A percentile compares a stretch with the other conserved stretches of the same genome.
These are phyloP conservation scores for Peromyscus polionotus DNA, from an alignment of 2,113 vertebrate genomes.

Conservation along the genomic window DNA sequence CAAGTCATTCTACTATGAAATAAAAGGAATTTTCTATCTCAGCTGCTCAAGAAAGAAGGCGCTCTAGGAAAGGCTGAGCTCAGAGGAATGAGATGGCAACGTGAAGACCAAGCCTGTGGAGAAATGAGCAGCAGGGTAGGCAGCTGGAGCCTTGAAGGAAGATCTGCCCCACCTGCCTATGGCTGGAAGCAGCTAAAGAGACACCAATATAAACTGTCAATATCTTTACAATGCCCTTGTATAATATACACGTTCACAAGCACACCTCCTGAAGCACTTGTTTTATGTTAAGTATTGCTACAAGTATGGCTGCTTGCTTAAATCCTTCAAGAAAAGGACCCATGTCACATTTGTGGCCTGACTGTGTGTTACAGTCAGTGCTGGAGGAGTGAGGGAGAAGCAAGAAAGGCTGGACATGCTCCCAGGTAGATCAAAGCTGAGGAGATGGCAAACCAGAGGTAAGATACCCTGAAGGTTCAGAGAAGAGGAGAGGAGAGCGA, in stretches of 20 bases:
- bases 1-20: background rate
- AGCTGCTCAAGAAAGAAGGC: background rate
- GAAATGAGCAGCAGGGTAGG: accelerated
- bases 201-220: background rate
- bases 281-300: too few species aligned
- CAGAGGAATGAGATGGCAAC: background rate
- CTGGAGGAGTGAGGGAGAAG: background rate
- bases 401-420: background rate
- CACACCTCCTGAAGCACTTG: background rate
- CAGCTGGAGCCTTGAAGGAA: accelerated
- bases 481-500: background rate
- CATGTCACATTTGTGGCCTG: background rate
- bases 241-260: background rate
- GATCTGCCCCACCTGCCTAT: too few species aligned
- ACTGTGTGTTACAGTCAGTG: background rate
- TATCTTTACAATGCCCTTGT: background rate
- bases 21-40: background rate
- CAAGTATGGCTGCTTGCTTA: background rate
- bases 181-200: background rate
- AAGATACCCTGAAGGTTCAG: background rate
- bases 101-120: background rate
- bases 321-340: background rate
- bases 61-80: background rate
- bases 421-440: background rate
- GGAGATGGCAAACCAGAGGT: background rate